These are phyloP conservation scores for Thaumetopoea pityocampa DNA, from an alignment of 1,140 invertebrate genomes.

Conservation along the genomic window DNA sequence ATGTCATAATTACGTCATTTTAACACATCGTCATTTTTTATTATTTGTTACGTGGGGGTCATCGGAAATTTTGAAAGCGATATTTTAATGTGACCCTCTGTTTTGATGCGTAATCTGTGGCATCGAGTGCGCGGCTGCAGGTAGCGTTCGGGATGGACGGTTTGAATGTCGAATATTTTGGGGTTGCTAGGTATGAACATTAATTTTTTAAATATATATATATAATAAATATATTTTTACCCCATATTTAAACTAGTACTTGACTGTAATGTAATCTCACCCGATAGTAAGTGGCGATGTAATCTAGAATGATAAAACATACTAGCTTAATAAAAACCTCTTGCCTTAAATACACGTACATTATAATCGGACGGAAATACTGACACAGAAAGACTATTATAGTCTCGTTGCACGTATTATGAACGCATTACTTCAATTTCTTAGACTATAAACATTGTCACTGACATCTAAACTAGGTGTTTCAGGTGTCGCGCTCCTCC, in stretches of 20 bases:
- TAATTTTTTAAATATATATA: no score
- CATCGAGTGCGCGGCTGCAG: conserved; percentile 30
- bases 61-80: conserved; percentile 7
- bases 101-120: conserved; percentile 35
- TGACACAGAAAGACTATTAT: no score
- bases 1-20: conserved; percentile 31
- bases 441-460: no score
- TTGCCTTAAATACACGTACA: no score
- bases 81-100: conserved; percentile 23
- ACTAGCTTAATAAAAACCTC: no score
- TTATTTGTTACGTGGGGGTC: conserved; percentile 32
- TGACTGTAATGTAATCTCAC: no score
- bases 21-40: conserved; percentile 24
- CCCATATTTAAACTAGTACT: no score
- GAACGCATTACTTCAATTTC: neutral
- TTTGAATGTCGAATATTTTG: conserved; percentile 52
- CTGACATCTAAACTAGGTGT: neutral
- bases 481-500: no score
- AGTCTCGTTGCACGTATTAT: neutral
- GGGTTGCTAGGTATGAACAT: conserved; percentile 33
- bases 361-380: no score
- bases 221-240: no score
- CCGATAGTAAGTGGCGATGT: no score
- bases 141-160: conserved; percentile 51
- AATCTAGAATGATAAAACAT: no score